Percentiles rank a stretch among this genome's conserved stretches.
phyloP scores from a whole-genome alignment of 2,113 vertebrate species.

The Reinhardtius hippoglossoides region DNA sequence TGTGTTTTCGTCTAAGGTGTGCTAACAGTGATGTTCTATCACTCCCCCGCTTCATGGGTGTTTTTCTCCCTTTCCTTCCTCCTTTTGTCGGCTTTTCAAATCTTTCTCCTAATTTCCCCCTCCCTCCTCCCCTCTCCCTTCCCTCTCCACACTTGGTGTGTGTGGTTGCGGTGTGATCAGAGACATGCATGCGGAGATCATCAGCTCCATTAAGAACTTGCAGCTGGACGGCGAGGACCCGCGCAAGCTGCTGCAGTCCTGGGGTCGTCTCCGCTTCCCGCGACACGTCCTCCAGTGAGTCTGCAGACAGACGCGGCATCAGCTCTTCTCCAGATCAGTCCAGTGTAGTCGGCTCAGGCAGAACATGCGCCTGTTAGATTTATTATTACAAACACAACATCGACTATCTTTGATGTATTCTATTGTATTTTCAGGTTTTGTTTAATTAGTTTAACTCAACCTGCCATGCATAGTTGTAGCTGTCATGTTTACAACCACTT shows the following conservation, averaged over 20 bases:
- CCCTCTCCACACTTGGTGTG: conserved; percentile 38
- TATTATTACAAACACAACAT: neutral
- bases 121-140: conserved; percentile 10
- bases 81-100: conserved; percentile 22
- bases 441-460: neutral
- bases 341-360: conserved; percentile 33
- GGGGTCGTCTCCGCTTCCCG: conserved; percentile 90
- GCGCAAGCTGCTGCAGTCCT: conserved; percentile 92
- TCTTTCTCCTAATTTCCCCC: conserved; percentile 36
- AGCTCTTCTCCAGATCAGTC: conserved; percentile 35
- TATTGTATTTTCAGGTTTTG: neutral
- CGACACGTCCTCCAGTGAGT: conserved; percentile 94
- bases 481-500: neutral
- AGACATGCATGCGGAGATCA: conserved; percentile 97
- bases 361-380: conserved; percentile 29
- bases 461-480: too few relatives aligned
- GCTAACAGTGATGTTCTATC: conserved; percentile 56
- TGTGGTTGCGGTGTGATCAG: conserved; percentile 78
- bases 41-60: conserved; percentile 30
- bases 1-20: conserved; percentile 48
- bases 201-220: conserved; percentile 96
- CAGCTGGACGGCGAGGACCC: conserved; percentile 95
- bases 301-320: conserved; percentile 67
- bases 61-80: conserved; percentile 8
- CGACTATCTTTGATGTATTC: neutral